Base-by-base conservation (phyloP, 2,888 invertebrate genomes). In the Limnephilus marmoratus region DNA sequence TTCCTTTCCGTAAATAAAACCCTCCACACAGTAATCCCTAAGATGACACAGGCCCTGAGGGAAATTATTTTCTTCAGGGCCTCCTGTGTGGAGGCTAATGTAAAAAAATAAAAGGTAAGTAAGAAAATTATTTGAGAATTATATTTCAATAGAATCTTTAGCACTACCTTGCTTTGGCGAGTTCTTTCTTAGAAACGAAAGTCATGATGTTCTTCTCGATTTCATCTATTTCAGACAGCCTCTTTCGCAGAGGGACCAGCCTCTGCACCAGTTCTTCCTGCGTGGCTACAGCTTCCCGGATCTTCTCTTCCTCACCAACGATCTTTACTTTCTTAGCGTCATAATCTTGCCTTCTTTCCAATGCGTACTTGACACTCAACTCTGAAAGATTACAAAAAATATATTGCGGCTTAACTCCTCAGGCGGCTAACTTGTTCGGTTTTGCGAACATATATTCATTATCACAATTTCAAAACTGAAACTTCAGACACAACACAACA, bases 271-370 rank as follows among this genome's bases (percentile, higher is more conserved):
- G 95, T 90, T 96, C 96, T 5, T 95, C 95, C 87, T 97, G 95
- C 94, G 97, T 97, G 1, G 96, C 95, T 94, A 97, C 96, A 24
- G 97, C 95, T 92, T 97, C 96, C 53, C 96, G 96, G 87, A 97
- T 96, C 94, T 97, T 97, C n/a, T 97, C 96, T 94, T 97, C 96
- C 15, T 97, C 96, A 92, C 97, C 96, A 0, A 96, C 95, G 13
- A 97, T 95, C 92, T 96, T 96, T 29, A 97, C 94, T 93, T 96
- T 96, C 94, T 97, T 97, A 89, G 96, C 96, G 94, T 97, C 97
- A 86, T 97, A 96, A 94, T 97, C 97, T 85, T 96, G 95, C 94
- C 97, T 97, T 81, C 96, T 96, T 92, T 97, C 96, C 93, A 96
- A 95, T 92, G 96, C 95, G 91, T 95, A 95, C 85, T 96, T 95